Evolutionary conservation across 2,888 invertebrate genomes (phyloP).

Genomic region (Liodrosophila aerea): DNA sequence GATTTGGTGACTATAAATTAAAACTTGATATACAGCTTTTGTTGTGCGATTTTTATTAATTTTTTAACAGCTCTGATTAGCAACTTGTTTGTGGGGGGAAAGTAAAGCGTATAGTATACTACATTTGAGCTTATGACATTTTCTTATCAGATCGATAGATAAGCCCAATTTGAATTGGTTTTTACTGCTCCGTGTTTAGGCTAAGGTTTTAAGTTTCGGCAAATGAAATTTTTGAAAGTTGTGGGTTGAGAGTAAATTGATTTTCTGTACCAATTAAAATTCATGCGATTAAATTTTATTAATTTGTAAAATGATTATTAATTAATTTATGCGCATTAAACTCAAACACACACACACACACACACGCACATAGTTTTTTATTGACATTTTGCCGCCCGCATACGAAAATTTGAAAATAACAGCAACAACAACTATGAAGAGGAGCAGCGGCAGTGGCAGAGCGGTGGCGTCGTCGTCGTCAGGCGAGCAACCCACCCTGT

Average conservation of each 20-base stretch:
- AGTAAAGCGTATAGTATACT: too few species aligned
- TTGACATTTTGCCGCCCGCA: constrained; percentile 50
- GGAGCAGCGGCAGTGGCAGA: background rate
- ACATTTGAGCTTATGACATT: too few species aligned
- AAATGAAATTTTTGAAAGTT: constrained; percentile 1
- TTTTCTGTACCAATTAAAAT: constrained; percentile 20
- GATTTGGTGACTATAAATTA: constrained; percentile 7
- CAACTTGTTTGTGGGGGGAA: background rate
- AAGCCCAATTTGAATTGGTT: background rate
- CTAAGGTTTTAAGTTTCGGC: constrained; percentile 9
- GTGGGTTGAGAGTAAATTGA: constrained; percentile 16
- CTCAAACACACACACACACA: too few species aligned
- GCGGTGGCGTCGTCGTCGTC: background rate
- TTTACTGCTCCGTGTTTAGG: background rate
- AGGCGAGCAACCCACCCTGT: constrained; percentile 44
- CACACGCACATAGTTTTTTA: constrained; percentile 25
- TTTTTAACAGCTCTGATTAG: background rate
- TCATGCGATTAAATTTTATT: constrained; percentile 38
- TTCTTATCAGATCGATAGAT: too few species aligned
- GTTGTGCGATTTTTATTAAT: constrained; percentile 14
- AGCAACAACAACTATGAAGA: constrained; percentile 16
- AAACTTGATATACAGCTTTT: background rate
- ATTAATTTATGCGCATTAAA: constrained; percentile 55
- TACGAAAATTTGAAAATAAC: background rate
- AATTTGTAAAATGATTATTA: constrained; percentile 46